Evolutionary conservation across 2,797 vertebrate genomes (phyloP).

Genomic region (Crocodylus rhombifer): DNA sequence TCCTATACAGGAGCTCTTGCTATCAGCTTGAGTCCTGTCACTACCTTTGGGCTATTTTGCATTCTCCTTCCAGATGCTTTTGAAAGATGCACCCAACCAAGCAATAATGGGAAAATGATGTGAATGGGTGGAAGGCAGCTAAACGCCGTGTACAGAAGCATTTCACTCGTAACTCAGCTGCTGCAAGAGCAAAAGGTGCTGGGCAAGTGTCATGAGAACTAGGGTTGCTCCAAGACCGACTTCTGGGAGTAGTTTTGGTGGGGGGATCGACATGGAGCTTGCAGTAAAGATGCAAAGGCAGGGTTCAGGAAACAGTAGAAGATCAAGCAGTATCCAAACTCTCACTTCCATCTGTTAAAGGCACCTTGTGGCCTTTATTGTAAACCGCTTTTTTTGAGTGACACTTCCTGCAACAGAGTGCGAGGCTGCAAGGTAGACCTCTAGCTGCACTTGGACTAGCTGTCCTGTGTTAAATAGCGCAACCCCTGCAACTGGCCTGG

Average conservation of each 20-base stretch:
- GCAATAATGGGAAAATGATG: not conserved
- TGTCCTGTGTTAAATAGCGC: not conserved
- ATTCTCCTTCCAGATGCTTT: not conserved
- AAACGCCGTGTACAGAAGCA: not conserved
- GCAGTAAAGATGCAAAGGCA: rapidly evolving
- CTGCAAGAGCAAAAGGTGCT: not conserved
- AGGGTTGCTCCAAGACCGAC: not conserved
- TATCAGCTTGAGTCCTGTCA: not conserved
- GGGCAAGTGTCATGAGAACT: no score
- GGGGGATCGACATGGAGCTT: not conserved
- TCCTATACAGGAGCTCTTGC: not conserved
- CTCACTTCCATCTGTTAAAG: no score
- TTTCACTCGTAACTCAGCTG: no score
- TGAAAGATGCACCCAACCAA: not conserved
- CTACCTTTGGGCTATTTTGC: not conserved
- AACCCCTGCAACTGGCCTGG: not conserved
- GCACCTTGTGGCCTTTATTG: rapidly evolving
- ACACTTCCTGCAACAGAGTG: not conserved
- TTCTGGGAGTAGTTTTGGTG: not conserved
- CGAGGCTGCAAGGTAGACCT: not conserved
- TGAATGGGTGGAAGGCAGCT: rapidly evolving
- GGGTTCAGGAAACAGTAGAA: not conserved
- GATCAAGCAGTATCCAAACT: no score
- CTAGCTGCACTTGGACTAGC: not conserved
- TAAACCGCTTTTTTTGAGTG: not conserved